A percentile compares a stretch with the other conserved stretches of the same genome.
These are phyloP conservation scores for Aulostomus chinensis DNA, from an alignment of 2,797 vertebrate species.

Conservation along the genomic window DNA sequence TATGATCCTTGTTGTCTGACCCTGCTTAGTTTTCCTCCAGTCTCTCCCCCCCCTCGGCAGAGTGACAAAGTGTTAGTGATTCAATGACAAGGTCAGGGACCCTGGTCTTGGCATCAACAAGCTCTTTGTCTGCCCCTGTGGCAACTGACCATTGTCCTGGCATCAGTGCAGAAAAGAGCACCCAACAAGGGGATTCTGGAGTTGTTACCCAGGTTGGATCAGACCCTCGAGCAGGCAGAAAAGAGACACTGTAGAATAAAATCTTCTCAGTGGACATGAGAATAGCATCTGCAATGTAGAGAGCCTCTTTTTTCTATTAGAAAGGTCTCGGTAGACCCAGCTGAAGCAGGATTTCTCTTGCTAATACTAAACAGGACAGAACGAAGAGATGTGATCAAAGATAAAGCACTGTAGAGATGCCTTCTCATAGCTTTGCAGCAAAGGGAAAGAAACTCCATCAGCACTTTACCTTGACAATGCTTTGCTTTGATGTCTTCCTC, in stretches of 20 bases:
- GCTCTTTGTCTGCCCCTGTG: slow-evolving; percentile 70
- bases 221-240: background rate
- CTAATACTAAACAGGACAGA: slow-evolving; percentile 36
- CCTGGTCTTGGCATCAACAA: slow-evolving; percentile 70
- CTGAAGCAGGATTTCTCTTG: slow-evolving; percentile 42
- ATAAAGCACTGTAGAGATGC: slow-evolving; percentile 48
- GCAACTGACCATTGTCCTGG: slow-evolving; percentile 60
- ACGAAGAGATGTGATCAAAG: slow-evolving; percentile 49
- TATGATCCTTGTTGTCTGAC: slow-evolving; percentile 49
- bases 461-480: slow-evolving; percentile 76
- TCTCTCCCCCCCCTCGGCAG: slow-evolving; percentile 17
- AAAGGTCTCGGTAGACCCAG: slow-evolving; percentile 37
- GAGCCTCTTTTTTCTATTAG: slow-evolving; percentile 7
- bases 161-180: slow-evolving; percentile 61
- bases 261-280: slow-evolving; percentile 4
- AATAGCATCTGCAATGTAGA: background rate
- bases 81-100: slow-evolving; percentile 71
- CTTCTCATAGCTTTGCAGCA: slow-evolving; percentile 52
- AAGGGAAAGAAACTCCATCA: slow-evolving; percentile 71
- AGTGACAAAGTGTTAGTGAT: slow-evolving; percentile 72
- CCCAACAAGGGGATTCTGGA: slow-evolving; percentile 8
- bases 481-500: slow-evolving; percentile 72
- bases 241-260: background rate
- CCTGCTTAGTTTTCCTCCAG: slow-evolving; percentile 34
- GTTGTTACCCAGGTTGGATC: slow-evolving; percentile 17